phyloP scores from a whole-genome alignment of 1,140 invertebrate species.

The Episyrphus balteatus region DNA sequence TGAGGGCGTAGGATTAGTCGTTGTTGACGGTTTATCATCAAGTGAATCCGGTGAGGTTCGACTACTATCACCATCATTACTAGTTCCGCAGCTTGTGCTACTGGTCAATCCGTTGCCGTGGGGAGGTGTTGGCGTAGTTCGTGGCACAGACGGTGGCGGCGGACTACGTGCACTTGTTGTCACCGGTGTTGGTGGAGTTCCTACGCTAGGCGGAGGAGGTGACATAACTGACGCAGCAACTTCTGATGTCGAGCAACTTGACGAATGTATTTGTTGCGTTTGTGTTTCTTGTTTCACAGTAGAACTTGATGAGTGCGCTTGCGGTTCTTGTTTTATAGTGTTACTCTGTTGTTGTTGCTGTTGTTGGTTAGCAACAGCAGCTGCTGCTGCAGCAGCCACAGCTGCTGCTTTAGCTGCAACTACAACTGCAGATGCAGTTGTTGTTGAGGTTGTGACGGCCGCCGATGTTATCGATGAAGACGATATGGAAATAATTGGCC shows the following conservation, averaged over 20 bases:
- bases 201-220: conserved; percentile 27
- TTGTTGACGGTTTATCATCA: conserved; percentile 28
- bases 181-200: conserved; percentile 16
- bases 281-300: neutral
- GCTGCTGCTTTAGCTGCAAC: conserved; percentile 3
- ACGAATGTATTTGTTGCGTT: conserved; percentile 24
- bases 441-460: conserved; percentile 11
- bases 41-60: conserved; percentile 31
- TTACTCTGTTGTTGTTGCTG: neutral
- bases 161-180: conserved; percentile 20
- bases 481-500: conserved; percentile 12
- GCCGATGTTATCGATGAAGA: conserved; percentile 9
- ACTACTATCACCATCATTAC: conserved; percentile 27
- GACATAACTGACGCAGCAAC: conserved; percentile 29
- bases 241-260: conserved; percentile 21
- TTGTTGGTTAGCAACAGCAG: conserved; percentile 5
- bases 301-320: too few species aligned
- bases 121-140: conserved; percentile 22
- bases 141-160: conserved; percentile 1
- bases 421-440: conserved; percentile 6
- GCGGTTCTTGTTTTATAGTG: too few species aligned
- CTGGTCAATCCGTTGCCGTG: conserved; percentile 24
- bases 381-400: conserved; percentile 23
- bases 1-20: conserved; percentile 19
- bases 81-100: conserved; percentile 12